Base-by-base conservation (phyloP, 2,797 vertebrate genomes). In the Siniperca obscura region DNA sequence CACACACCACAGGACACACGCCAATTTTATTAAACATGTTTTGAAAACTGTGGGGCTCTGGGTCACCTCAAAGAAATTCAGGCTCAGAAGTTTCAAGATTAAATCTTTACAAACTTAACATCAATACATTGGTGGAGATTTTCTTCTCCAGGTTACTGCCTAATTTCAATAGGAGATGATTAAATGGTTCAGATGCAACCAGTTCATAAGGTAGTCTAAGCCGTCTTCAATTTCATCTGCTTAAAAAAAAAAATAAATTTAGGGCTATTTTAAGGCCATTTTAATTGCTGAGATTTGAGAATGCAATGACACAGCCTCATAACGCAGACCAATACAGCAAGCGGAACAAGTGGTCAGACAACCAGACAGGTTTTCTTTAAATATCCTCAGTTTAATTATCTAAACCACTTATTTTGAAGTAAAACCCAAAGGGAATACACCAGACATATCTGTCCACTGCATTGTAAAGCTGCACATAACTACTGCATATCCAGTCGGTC, bases 1-100 rank as follows among this genome's bases (percentile, higher is more conserved):
- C 84, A 89, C 91, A 81, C 83, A 80, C 52, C 56, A 60, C 48
- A 83, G 62, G 79, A 85, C 62, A 50, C 72, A 25, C 22, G 40
- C 76, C 55, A 75, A 81, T 80, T 84, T 87, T 17, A 84, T 76
- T 36, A 57, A 81, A 87, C 56, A 70, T 19, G 34, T 67, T 30
- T 48, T 77, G 46, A 83, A 76, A 84, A 79, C 38, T 44, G 70
- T 52, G 34, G 12, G 65, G 36, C 72, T 74, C 62, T 4, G 36
- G 77, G 69, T 80, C 14, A 34, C 66, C 25, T 71, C 52, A 40
- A 40, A 81, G 40, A 70, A 76, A 40, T 60, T 73, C 44, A 9
- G 7, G 25, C 70, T 70, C 19, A 50, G 7, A 50, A 12, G 34
- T 36, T 64, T 48, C 6, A 30, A 16, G 22, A 70, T 69, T 27